These are phyloP conservation scores for Etheostoma spectabile DNA, from an alignment of 2,113 vertebrate species.

Conservation along the genomic window DNA sequence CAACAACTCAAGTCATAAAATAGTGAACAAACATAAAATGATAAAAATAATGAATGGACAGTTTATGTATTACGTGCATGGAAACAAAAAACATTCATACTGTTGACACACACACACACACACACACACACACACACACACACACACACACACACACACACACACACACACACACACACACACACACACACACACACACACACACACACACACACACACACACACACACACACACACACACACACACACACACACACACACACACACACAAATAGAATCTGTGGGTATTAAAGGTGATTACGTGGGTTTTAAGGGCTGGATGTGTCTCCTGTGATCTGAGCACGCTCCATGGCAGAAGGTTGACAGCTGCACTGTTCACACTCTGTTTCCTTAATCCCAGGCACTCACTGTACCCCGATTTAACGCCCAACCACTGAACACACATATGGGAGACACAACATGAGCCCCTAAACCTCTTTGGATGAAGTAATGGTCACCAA, in stretches of 20 bases:
- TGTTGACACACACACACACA: not conserved
- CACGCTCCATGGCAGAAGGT: constrained; percentile 50
- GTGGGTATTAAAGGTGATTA: constrained; percentile 69
- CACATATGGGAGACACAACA: constrained; percentile 21
- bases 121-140: no score
- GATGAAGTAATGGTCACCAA: constrained; percentile 12
- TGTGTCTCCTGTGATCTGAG: constrained; percentile 59
- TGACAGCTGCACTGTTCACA: constrained; percentile 73
- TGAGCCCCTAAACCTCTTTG: constrained; percentile 28
- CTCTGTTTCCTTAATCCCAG: constrained; percentile 63
- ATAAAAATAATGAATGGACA: not conserved
- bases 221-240: not conserved
- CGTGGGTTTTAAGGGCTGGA: constrained; percentile 55
- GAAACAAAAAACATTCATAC: constrained; percentile 34
- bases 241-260: not conserved
- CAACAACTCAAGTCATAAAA: not conserved
- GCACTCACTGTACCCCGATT: constrained; percentile 38
- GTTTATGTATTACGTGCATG: not conserved
- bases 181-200: constrained; percentile 1
- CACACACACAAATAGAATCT: constrained; percentile 37
- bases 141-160: no score
- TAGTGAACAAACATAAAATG: not conserved
- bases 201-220: not conserved
- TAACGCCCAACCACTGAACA: constrained; percentile 22
- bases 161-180: no score